phyloP scores from a whole-genome alignment of 2,113 vertebrate species.

The Ascaphus truei region DNA sequence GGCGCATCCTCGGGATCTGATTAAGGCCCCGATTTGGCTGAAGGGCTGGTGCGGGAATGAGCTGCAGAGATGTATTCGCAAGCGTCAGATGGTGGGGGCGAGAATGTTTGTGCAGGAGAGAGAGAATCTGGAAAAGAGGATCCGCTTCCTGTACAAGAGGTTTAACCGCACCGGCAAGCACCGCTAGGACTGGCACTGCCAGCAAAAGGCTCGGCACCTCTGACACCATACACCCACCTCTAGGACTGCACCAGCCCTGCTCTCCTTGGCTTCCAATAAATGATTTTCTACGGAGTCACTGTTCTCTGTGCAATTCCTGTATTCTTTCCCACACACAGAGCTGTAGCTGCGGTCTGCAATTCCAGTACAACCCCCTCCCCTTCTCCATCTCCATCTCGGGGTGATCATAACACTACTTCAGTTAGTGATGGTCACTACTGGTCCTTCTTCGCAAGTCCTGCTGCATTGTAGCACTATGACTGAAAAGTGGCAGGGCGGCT shows the following conservation, averaged over 20 bases:
- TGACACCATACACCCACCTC: not conserved
- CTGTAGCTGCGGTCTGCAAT: no score
- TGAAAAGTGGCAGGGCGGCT: no score
- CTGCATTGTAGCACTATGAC: no score
- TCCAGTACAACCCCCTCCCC: no score
- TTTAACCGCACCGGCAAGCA: constrained; percentile 84
- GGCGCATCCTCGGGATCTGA: constrained; percentile 80
- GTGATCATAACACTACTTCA: no score
- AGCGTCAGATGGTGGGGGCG: constrained; percentile 81
- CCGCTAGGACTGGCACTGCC: constrained; percentile 56
- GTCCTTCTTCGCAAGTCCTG: no score
- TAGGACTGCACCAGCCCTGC: not conserved
- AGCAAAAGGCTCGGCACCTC: not conserved
- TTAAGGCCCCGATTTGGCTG: constrained; percentile 81
- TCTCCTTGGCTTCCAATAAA: not conserved
- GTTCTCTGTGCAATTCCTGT: not conserved
- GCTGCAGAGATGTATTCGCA: constrained; percentile 79
- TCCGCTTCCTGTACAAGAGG: constrained; percentile 79
- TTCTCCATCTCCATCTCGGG: no score
- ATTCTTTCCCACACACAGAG: not conserved
- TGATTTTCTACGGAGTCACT: constrained; percentile 3
- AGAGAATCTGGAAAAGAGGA: constrained; percentile 82
- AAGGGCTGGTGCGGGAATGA: constrained; percentile 84
- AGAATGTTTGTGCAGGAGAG: constrained; percentile 80
- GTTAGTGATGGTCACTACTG: no score